phyloP scores from a whole-genome alignment of 2,797 vertebrate species.

The Falco biarmicus region DNA sequence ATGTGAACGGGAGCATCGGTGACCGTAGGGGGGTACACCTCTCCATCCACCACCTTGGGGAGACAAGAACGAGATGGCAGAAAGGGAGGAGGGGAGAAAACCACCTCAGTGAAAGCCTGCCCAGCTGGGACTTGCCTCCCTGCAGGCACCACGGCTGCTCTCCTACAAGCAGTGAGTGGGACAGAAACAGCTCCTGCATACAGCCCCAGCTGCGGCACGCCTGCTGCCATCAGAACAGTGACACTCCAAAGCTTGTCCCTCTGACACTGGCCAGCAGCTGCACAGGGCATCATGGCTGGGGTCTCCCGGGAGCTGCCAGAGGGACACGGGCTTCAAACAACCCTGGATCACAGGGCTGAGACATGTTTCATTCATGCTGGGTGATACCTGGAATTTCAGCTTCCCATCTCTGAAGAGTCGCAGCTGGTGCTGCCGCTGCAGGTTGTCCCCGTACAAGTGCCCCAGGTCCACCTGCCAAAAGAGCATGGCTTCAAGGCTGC shows the following conservation, averaged over 20 bases:
- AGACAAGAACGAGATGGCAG: rapidly evolving
- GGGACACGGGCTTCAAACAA: background rate
- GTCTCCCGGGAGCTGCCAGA: background rate
- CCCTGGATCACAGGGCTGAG: background rate
- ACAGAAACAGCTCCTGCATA: rapidly evolving
- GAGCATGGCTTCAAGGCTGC: background rate
- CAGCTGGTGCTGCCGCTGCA: constrained; percentile 86
- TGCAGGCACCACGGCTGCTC: rapidly evolving
- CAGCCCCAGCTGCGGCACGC: rapidly evolving
- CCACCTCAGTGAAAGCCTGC: rapidly evolving
- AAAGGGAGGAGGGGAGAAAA: background rate
- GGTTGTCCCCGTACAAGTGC: constrained; percentile 89
- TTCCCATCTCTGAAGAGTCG: constrained; percentile 91
- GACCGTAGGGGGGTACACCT: constrained; percentile 87
- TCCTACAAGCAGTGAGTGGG: background rate
- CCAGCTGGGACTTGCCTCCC: background rate
- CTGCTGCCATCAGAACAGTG: background rate
- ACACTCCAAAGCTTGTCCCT: background rate
- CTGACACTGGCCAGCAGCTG: background rate
- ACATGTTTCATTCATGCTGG: rapidly evolving
- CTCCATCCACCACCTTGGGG: constrained; percentile 84
- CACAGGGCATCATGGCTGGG: background rate
- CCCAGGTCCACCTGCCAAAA: constrained; percentile 87
- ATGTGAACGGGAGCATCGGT: constrained; percentile 83
- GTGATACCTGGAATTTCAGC: constrained; percentile 90